Evolutionary conservation across 1,140 invertebrate genomes (phyloP), one percentile per base, ranked within the genome.

Genomic region (Drosophila insularis): DNA sequence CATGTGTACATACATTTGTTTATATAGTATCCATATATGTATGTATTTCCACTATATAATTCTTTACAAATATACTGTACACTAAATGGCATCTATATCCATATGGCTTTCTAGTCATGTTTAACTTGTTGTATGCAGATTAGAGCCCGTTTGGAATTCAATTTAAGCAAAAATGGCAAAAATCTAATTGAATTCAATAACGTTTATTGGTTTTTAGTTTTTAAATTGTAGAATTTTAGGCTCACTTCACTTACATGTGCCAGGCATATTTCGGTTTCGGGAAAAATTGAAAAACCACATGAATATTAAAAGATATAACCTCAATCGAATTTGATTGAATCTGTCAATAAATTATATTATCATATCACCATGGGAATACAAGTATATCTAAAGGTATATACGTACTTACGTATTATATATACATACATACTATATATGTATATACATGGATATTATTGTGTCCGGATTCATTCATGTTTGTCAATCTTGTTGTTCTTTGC

Each of bases 381-480:
- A 50, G 40, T 43, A 43, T 43, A 21, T 50, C 19, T 8, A 6
- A 43, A 27, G 27, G 27, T 43, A 17, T 43, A 43, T 14, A 14
- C n/a, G 17, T 40, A 40, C 8, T 2, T 40, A 40, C n/a, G 13
- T 43, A 43, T 14, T 39, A 39, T 39, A n/a, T 39, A 39, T 11
- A 13, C 13, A 39, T 40, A 40, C 8, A 14, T 40, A 46, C 1
- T 5, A 43, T 43, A 46, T 46, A 46, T 4, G 19, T 46, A 21
- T 50, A 50, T 37, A 37, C 13, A n/a, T 37, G 11, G 43, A 50
- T 21, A 50, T 50, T 50, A 10, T 11, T n/a, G 19, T 50, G 8
- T 50, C 21, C 2, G 43, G 43, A 50, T 50, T 50, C 17, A 50
- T 50, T 50, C 43, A 50, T 50, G 43, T 50, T 50, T 50, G 43